Conservation (phyloP, 2,113 vertebrate species). For the Ramphastos sulfuratus region DNA sequence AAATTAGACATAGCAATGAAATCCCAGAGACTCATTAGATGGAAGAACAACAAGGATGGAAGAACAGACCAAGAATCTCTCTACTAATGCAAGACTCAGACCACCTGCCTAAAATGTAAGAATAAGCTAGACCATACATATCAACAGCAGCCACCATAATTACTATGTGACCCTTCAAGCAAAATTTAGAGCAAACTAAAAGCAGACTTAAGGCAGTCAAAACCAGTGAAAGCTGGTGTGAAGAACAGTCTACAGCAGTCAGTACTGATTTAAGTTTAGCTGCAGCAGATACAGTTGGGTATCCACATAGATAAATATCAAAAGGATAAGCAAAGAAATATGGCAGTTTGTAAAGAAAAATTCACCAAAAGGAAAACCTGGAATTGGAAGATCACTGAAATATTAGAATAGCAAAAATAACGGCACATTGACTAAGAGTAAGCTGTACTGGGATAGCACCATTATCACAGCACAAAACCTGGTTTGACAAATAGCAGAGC, state of each 20-base stretch:
- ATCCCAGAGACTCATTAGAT: background rate
- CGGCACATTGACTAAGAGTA: background rate
- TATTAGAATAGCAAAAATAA: background rate
- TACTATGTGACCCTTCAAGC: fast-evolving
- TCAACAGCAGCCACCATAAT: background rate
- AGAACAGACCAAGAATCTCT: background rate
- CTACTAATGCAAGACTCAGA: background rate
- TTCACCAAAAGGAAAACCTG: background rate
- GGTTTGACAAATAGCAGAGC: background rate
- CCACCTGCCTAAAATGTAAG: background rate
- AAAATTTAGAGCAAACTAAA: background rate
- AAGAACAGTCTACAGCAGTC: background rate
- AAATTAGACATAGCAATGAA: background rate
- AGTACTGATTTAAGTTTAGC: background rate
- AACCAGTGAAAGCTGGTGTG: background rate
- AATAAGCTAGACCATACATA: background rate
- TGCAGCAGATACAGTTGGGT: background rate
- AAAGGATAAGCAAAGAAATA: background rate
- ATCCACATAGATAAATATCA: background rate
- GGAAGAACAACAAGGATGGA: background rate
- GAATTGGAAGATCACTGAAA: background rate
- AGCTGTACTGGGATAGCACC: background rate
- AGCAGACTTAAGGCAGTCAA: background rate
- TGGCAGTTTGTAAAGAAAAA: background rate
- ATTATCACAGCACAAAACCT: background rate